These are phyloP conservation scores for Penaeus chinensis DNA, from an alignment of 1,140 invertebrate species.

Conservation along the genomic window DNA sequence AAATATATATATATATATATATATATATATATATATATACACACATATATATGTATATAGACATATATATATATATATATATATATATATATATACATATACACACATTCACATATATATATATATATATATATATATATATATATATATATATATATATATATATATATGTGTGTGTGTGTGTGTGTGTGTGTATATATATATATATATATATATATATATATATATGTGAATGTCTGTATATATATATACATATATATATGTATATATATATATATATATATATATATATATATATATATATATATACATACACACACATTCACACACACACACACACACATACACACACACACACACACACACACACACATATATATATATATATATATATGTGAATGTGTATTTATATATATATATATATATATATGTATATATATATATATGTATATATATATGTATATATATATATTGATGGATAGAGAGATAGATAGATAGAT, in stretches of 20 bases:
- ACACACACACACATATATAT: not conserved
- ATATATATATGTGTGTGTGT: not conserved
- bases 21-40: constrained; percentile 13
- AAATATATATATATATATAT: constrained; percentile 17
- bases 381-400: constrained; percentile 7
- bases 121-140: constrained; percentile 26
- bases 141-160: constrained; percentile 24
- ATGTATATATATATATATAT: constrained; percentile 1
- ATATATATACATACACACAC: not conserved
- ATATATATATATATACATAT: constrained; percentile 11
- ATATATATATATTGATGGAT: not conserved
- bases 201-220: constrained; percentile 2
- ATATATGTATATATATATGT: constrained; percentile 12
- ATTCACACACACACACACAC: not conserved
- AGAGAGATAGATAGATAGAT: not conserved
- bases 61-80: not conserved
- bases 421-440: constrained; percentile 21
- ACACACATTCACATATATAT: constrained; percentile 13
- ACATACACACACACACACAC: not conserved
- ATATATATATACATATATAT: constrained; percentile 15
- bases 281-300: not conserved
- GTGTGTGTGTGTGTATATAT: not conserved
- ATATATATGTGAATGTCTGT: not conserved
- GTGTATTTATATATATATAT: constrained; percentile 18
- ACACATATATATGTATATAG: not conserved